Conservation (phyloP, 2,888 invertebrate genomes). For the Chorisops tibialis region DNA sequence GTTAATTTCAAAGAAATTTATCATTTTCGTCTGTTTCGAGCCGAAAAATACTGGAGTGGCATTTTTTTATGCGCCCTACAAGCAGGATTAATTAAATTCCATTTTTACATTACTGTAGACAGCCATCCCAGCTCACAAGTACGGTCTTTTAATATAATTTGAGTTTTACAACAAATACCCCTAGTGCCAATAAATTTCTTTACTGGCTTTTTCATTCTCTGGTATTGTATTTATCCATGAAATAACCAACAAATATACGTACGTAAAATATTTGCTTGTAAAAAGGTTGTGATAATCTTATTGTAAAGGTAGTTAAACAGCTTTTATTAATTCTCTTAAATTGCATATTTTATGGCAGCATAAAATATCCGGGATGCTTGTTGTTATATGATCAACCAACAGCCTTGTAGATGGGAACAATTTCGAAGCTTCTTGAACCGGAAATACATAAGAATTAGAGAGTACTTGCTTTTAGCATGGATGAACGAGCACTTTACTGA, state of each 20-base stretch:
- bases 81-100: too few species aligned
- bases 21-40: too few species aligned
- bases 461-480: not conserved
- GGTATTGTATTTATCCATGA: not conserved
- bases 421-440: not conserved
- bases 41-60: too few species aligned
- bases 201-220: too few species aligned
- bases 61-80: too few species aligned
- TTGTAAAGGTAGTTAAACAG: slow-evolving; percentile 5
- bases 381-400: slow-evolving; percentile 16
- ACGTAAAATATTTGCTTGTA: slow-evolving; percentile 8
- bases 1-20: too few species aligned
- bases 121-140: too few species aligned
- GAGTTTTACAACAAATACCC: too few species aligned
- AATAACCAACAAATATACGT: not conserved
- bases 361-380: slow-evolving; percentile 12
- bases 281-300: slow-evolving; percentile 19
- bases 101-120: too few species aligned
- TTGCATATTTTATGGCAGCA: slow-evolving; percentile 15
- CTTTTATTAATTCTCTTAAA: slow-evolving; percentile 20
- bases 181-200: too few species aligned
- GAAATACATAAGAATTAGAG: not conserved
- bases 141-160: too few species aligned
- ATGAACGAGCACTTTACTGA: not conserved
- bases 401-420: not conserved